Evolutionary conservation across 2,888 invertebrate species (phyloP), one percentile per base, ranked within the genome.

Genomic region (Drosophila fulvimacula): DNA sequence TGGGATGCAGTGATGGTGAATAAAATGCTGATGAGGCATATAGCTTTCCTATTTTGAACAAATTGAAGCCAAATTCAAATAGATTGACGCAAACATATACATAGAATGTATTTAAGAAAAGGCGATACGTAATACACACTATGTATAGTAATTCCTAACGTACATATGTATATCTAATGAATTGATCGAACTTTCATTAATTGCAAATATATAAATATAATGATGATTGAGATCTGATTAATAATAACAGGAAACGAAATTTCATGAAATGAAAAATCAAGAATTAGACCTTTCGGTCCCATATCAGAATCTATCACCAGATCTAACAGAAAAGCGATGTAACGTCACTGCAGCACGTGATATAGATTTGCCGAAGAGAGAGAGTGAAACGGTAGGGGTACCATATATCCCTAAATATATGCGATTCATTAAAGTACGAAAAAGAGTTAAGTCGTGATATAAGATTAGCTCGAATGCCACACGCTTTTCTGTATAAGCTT

Each of bases 1-100:
- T 98, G 4, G 99, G 99, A 93, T 98, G 98, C 48, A 96, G 94
- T 65, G 84, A 80, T 68, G 92, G 91, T 38, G 92, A 92, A 81
- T 92, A 93, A 89, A 93, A 93, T 73, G 92, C 92, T 41, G 92
- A 93, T 60, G 92, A 93, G 69, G 92, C 92, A 90, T 92, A 93
- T 24, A 92, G 88, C 84, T 92, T 92, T 85, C 92, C 92, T 92
- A 84, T 70, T 76, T 72, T 46, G 42, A 55, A 80, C 68, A 72
- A 56, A 73, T 65, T 52, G 13, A 56, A 78, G 57, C 41, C 76
- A n/a, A 63, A 34, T 64, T 63, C 34, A 30, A 32, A 32, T 32
- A 41, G 27, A 13, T 49, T 55, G 19, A 34, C 19, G 17, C 27
- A 41, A 1, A 49, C 10, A 36, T 21, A 15, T 36, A n/a, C 21